Base-by-base conservation (phyloP, 1,140 invertebrate genomes). In the Glossosoma conforme region DNA sequence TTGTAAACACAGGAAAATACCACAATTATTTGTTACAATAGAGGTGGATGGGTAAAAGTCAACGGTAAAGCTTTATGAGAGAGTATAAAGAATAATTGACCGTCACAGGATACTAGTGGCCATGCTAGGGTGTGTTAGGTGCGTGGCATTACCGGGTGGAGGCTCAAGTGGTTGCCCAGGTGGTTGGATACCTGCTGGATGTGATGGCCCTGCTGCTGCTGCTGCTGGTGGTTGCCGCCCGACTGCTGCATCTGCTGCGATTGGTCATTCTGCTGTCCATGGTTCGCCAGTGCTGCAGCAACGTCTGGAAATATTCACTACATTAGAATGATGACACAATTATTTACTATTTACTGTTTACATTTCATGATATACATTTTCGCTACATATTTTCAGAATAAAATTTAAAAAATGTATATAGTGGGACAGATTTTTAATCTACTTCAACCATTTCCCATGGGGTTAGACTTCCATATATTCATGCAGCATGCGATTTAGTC, bases 171-270 rank as follows among this genome's bases (percentile, higher is more conserved):
- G n/a, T n/a, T n/a, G 55, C 69, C 69, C 61, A 72, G 65, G 65
- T 70, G 68, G 48, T 67, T 72, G 65, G 70, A 62, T 70, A 71
- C 70, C 67, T 73, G 68, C 58, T 69, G 67, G 38, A 69, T 67
- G 62, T 38, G 53, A 52, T 24, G 20, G 37, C 21, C n/a, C 33
- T 64, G 49, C 60, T 61, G 28, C n/a, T 48, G 51, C 19, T 55
- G 53, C 18, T 48, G 32, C 19, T 54, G 30, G 20, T 13, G 30
- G 28, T 42, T 15, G 20, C 30, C 6, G 25, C n/a, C 21, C 10
- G 19, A 24, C 4, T 19, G 17, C n/a, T 47, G 44, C 30, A 50
- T 46, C 18, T 35, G 10, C 19, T 51, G 48, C 4, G 37, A 22
- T 25, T 22, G 21, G 44, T 67, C 65, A 33, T 68, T 68, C 47